Evolutionary conservation across 2,113 vertebrate genomes (phyloP), one percentile per base, ranked within the genome.

Genomic region (Tautogolabrus adspersus): DNA sequence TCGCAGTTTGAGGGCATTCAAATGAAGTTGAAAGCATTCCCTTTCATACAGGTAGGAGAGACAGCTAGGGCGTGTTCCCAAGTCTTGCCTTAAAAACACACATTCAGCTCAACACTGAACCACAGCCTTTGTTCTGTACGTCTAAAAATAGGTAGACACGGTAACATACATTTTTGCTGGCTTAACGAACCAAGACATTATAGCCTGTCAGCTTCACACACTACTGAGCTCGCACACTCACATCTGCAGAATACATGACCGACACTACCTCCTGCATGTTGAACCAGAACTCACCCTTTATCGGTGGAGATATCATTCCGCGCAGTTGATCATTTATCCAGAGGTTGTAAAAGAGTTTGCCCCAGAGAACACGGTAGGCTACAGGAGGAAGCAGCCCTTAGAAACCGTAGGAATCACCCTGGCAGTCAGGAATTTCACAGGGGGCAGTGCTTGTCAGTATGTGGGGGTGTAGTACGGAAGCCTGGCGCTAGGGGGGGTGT

Each of bases 381-480:
- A n/a, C 79, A 76, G 86, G 19, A 84, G 75, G 89, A 80, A 84
- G 75, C 83, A 90, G 88, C 82, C 81, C 79, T 51, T 77, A 67
- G 84, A 66, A 90, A 87, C 89, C 81, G 83, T 8, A 83, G 91
- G 88, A 89, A 91, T 92, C 91, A 88, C 83, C 88, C 90, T 49
- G 81, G 89, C 86, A 75, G 79, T 84, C 60, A 84, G 91, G 90
- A 93, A 93, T 91, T 79, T 90, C 81, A 83, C 86, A 87, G 86
- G 90, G 90, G 91, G 91, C 86, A 81, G 91, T 62, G 89, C 87
- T 88, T 86, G 23, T 23, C 66, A 9, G 68, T 10, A 1, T 16
- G 26, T 8, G 38, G 26, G 51, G 82, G 8, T 84, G 91, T 18
- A 87, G 77, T 88, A 6, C 67, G 0, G 0, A 1, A 0, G 8